These are phyloP conservation scores for Fragum whitleyi DNA, from an alignment of 2,888 invertebrate genomes.

Conservation along the genomic window DNA sequence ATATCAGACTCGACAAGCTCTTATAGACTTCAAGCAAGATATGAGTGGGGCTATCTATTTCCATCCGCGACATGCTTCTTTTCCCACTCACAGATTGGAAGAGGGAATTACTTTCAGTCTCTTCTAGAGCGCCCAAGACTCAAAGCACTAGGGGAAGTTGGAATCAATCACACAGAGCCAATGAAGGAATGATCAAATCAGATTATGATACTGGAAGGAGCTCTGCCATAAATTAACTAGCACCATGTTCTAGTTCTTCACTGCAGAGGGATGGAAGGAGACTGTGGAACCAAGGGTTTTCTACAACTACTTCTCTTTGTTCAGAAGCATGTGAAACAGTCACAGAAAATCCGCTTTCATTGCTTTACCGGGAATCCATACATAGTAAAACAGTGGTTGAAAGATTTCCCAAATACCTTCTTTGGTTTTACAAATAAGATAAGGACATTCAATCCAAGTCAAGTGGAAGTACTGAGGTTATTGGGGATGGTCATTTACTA, in stretches of 20 bases:
- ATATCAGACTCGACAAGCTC: no score
- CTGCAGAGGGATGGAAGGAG: no score
- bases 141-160: constrained; percentile 30
- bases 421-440: no score
- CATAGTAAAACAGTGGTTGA: constrained; percentile 29
- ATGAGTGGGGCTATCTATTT: not conserved
- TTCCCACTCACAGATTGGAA: not conserved
- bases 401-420: no score
- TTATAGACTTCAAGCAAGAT: no score
- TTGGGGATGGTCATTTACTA: constrained; percentile 6
- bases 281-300: constrained; percentile 42
- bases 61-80: constrained; percentile 27
- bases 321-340: no score
- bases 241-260: constrained; percentile 39
- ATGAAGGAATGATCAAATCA: no score
- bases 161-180: constrained; percentile 34
- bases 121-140: constrained; percentile 10
- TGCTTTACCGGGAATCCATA: no score
- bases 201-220: constrained; percentile 14
- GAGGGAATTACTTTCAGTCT: not conserved
- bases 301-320: constrained; percentile 36
- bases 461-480: not conserved
- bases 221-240: constrained; percentile 17
- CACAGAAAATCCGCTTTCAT: no score
- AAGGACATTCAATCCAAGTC: constrained; percentile 3